A percentile compares a stretch with the other conserved stretches of the same genome.
These are phyloP conservation scores for Sebastes nivosus DNA, from an alignment of 2,797 vertebrate species.

Conservation along the genomic window DNA sequence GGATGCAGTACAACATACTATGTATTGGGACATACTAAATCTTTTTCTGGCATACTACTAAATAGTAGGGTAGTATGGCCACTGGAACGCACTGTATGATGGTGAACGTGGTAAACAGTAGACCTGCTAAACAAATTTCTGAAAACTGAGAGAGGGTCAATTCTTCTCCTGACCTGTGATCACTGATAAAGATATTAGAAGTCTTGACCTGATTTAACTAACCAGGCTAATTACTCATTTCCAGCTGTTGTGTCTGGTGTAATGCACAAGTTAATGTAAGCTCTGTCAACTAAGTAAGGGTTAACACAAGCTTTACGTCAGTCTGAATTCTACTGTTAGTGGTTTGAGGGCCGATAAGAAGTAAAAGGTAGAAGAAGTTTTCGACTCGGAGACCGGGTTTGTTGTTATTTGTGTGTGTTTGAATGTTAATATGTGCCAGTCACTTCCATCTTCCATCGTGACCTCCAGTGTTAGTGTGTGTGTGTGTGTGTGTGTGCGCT, in stretches of 20 bases:
- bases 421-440: slow-evolving; percentile 16
- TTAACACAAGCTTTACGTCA: not conserved
- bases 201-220: not conserved
- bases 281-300: not conserved
- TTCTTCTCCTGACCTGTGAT: not conserved
- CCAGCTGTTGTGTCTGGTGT: not conserved
- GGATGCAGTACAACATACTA: too few species aligned
- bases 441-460: slow-evolving; percentile 23
- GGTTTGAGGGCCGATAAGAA: slow-evolving; percentile 4
- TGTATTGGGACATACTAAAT: too few species aligned
- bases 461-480: slow-evolving; percentile 27
- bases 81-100: not conserved
- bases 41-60: too few species aligned
- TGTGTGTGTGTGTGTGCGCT: not conserved
- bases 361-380: slow-evolving; percentile 6
- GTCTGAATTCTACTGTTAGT: not conserved
- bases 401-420: not conserved
- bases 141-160: not conserved
- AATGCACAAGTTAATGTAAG: not conserved
- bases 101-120: not conserved
- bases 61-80: too few species aligned
- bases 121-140: not conserved
- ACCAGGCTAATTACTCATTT: not conserved
- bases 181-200: not conserved
- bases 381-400: not conserved